Evolutionary conservation across 2,888 invertebrate genomes (phyloP).

Genomic region (Bembecia ichneumoniformis): DNA sequence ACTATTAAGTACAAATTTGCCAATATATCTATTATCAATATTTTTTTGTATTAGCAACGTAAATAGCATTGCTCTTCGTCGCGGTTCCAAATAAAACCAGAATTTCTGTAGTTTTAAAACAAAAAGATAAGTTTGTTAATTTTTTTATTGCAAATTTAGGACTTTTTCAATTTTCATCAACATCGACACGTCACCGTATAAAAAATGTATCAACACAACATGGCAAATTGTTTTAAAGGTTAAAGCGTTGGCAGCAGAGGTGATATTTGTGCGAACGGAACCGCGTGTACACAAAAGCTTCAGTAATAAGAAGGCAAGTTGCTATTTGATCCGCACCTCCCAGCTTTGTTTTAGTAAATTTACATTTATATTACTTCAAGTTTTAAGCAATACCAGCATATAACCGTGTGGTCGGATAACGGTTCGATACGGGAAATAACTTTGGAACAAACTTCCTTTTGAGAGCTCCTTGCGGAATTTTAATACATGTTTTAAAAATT

Average conservation of each 20-base stretch:
- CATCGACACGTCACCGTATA: no score
- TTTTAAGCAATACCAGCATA: conserved; percentile 38
- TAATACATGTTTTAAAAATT: neutral
- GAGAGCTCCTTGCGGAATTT: neutral
- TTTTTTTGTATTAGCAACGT: no score
- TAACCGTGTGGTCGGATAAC: neutral
- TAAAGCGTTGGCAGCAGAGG: neutral
- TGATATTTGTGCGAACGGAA: neutral
- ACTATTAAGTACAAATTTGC: no score
- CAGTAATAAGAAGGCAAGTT: conserved; percentile 25
- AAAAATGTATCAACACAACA: no score
- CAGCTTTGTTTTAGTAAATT: conserved; percentile 33
- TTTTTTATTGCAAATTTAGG: no score
- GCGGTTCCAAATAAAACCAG: no score
- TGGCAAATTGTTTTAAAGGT: neutral
- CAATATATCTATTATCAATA: no score
- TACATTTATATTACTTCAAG: conserved; percentile 49
- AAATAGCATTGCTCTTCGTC: no score
- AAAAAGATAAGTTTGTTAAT: no score
- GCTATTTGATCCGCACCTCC: conserved; percentile 23
- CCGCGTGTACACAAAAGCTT: neutral
- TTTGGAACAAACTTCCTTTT: neutral
- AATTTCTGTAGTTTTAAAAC: no score
- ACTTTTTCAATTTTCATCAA: no score
- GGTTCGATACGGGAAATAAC: neutral